Evolutionary conservation across 1,140 invertebrate species (phyloP).

Genomic region (Drosophila pseudoananassae): DNA sequence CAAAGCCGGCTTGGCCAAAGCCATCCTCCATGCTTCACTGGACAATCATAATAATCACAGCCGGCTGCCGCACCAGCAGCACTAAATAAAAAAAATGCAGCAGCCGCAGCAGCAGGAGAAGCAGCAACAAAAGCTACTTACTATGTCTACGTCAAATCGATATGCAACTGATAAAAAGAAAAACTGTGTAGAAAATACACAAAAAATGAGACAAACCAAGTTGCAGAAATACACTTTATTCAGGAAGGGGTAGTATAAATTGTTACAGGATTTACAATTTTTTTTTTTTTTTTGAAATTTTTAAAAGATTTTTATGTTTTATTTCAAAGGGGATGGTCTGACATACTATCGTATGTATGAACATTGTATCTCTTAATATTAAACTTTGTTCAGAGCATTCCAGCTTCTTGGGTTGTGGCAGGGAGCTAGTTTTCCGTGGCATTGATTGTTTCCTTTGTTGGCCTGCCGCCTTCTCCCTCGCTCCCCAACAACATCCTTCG

Average conservation of each 20-base stretch:
- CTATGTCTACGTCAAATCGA: constrained; percentile 78
- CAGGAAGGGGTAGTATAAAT: not conserved
- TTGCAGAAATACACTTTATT: constrained; percentile 32
- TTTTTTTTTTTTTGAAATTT: not conserved
- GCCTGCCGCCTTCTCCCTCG: constrained; percentile 14
- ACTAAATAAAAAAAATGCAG: constrained; percentile 19
- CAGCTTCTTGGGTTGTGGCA: constrained; percentile 18
- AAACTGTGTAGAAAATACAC: constrained; percentile 69
- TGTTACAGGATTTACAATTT: not conserved
- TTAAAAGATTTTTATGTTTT: not conserved
- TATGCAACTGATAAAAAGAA: constrained; percentile 77
- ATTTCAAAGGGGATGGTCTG: too few species aligned
- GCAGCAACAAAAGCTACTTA: constrained; percentile 79
- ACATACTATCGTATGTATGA: too few species aligned
- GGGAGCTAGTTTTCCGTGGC: constrained; percentile 27
- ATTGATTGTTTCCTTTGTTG: constrained; percentile 74
- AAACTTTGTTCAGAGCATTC: constrained; percentile 25
- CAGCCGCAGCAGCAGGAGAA: constrained; percentile 54
- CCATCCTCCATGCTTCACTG: constrained; percentile 78
- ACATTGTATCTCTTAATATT: not conserved
- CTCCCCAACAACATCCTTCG: constrained; percentile 20
- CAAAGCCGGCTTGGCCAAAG: constrained; percentile 51
- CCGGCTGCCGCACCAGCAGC: constrained; percentile 47
- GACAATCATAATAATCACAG: constrained; percentile 82
- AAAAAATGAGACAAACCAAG: constrained; percentile 49